Evolutionary conservation across 2,888 invertebrate species (phyloP), one percentile per base, ranked within the genome.

Genomic region (Dicyrtomina minuta): DNA sequence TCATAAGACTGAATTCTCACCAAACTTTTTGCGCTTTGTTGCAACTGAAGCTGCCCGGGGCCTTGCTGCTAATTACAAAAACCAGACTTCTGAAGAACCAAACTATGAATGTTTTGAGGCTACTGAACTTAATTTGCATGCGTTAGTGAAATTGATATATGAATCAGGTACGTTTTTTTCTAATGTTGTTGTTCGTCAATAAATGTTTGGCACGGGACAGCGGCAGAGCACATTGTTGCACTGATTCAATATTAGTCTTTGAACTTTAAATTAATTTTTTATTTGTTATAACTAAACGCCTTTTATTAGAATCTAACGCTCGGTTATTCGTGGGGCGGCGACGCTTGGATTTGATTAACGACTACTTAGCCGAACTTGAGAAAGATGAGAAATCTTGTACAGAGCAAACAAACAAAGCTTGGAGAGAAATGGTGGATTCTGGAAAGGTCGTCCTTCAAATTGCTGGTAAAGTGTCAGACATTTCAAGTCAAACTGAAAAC

Each of bases 11-110:
- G 86, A 88, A 74, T 87, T 94, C 75, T 88, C 88, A 0, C 84
- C 86, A 15, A 91, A 91, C 65, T 84, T 93, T 74, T 81, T 93
- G 55, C 86, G 88, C 77, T 89, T 92, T 46, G 88, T 91, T 75
- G 89, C 90, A 0, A 88, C 88, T 72, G 91, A 93, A 81, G 78
- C 78, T 39, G 75, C 74, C 3, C 64, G 75, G 8, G 78, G 78
- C 24, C 56, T 78, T 4, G 73, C 75, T n/a, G 70, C 75, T 1
- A 76, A 76, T 53, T 78, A 78, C 70, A 67, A 72, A 24, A 75
- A 75, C 74, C 78, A 78, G 59, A 76, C 73, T 12, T 73, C 74
- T 12, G 73, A 74, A 12, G 64, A 66, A 33, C 75, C 78, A 3
- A 78, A 75, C 43, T 78, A 78, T 56, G 76, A 76, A 33, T 74